These are phyloP conservation scores for Hetaerina americana DNA, from an alignment of 1,140 invertebrate species.

Conservation along the genomic window DNA sequence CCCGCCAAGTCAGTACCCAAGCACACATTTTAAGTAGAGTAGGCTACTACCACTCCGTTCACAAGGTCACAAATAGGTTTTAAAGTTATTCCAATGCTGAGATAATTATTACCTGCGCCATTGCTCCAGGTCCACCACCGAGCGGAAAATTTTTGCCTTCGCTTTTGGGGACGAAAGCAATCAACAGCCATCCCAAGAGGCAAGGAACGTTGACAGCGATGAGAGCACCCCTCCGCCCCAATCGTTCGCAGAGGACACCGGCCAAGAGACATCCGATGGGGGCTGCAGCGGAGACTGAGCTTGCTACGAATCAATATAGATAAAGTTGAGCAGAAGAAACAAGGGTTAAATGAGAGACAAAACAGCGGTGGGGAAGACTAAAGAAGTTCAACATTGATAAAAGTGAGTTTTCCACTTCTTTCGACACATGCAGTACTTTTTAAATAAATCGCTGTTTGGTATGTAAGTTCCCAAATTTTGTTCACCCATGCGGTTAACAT, in stretches of 20 bases:
- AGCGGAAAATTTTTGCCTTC: conserved; percentile 11
- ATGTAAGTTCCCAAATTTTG: no score
- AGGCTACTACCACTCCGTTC: no score
- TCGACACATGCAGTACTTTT: not conserved
- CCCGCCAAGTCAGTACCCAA: no score
- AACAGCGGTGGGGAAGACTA: not conserved
- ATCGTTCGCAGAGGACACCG: not conserved
- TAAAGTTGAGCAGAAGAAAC: not conserved
- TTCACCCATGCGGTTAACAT: no score
- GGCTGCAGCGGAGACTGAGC: not conserved
- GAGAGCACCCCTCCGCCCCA: conserved; percentile 29
- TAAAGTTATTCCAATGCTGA: no score
- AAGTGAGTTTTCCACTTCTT: not conserved
- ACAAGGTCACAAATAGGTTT: no score
- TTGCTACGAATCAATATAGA: not conserved
- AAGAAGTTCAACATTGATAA: not conserved
- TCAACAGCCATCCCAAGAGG: conserved; percentile 39
- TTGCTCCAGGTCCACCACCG: not conserved
- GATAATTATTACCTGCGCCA: not conserved
- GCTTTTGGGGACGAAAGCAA: conserved; percentile 25
- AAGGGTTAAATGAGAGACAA: not conserved
- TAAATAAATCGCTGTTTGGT: no score
- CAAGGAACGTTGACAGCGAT: conserved; percentile 36
- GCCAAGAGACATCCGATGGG: not conserved
- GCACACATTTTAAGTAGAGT: no score